These are phyloP conservation scores for Parazoanthus darwini DNA, from an alignment of 92 coral and sea anemone species.

Conservation along the genomic window DNA sequence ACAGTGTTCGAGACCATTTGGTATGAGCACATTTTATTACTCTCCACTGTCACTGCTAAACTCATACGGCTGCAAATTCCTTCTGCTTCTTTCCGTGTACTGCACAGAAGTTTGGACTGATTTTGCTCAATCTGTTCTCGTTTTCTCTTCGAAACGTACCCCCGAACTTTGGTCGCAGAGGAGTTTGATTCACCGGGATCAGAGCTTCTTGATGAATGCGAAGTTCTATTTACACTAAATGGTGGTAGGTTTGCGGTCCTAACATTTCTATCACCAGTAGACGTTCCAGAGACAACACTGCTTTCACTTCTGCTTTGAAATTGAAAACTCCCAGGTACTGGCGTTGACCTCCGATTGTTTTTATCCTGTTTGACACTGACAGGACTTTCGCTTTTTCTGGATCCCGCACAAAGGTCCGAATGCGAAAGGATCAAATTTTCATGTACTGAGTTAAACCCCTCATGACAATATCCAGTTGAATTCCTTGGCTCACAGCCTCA, in stretches of 20 bases:
- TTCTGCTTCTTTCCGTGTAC: slow-evolving; percentile 14
- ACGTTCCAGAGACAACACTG: background rate
- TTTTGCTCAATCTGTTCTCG: slow-evolving; percentile 39
- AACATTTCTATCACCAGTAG: background rate
- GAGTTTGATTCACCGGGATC: background rate
- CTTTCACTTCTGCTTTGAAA: background rate
- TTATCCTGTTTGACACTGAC: background rate
- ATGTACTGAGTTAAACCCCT: background rate
- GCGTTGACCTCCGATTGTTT: background rate
- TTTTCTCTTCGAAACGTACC: slow-evolving; percentile 68
- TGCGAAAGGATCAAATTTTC: background rate
- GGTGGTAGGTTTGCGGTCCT: background rate
- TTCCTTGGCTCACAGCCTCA: background rate
- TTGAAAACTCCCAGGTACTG: background rate
- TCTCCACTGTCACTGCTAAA: background rate
- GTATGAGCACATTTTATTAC: background rate
- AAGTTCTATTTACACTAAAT: background rate
- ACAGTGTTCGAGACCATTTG: background rate
- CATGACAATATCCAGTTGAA: background rate
- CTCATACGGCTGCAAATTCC: background rate
- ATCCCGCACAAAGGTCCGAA: too few relatives aligned
- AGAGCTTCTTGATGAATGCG: background rate
- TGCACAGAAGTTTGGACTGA: slow-evolving; percentile 4
- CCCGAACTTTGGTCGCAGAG: background rate
- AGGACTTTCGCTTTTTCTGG: background rate